phyloP scores from a whole-genome alignment of 2,888 invertebrate genomes.

The Chrysolina americana region DNA sequence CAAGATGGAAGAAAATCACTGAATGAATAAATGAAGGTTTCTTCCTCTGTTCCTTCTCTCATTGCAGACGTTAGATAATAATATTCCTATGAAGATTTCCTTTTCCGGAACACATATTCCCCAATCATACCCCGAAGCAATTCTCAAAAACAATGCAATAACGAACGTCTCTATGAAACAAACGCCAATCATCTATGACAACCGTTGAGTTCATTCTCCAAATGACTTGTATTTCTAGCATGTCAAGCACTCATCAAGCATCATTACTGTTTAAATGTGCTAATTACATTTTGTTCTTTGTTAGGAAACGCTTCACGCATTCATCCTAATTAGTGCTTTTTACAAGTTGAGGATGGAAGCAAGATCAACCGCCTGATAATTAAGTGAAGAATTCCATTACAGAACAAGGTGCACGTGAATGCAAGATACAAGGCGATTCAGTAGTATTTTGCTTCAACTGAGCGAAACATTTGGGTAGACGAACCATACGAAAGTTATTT shows the following conservation, averaged over 20 bases:
- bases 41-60: too few relatives aligned
- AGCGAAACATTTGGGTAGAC: background rate
- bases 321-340: constrained; percentile 47
- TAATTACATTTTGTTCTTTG: constrained; percentile 46
- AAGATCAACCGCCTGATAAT: constrained; percentile 49
- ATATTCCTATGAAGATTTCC: too few relatives aligned
- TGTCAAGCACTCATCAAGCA: constrained; percentile 37
- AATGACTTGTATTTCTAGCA: constrained; percentile 29
- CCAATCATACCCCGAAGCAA: too few relatives aligned
- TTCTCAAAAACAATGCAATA: background rate
- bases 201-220: constrained; percentile 13
- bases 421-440: constrained; percentile 26
- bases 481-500: background rate
- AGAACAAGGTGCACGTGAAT: constrained; percentile 29
- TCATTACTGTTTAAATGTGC: constrained; percentile 43
- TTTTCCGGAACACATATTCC: too few relatives aligned
- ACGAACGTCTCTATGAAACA: background rate
- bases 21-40: too few relatives aligned
- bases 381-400: constrained; percentile 52
- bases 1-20: too few relatives aligned
- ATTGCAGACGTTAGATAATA: too few relatives aligned
- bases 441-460: background rate
- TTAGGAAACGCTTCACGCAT: constrained; percentile 43
- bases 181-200: constrained; percentile 10
- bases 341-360: constrained; percentile 39